A percentile compares a stretch with the other conserved stretches of the same genome.
Conservation (phyloP, 2,888 invertebrate species). For the Cephus rjabovi region DNA sequence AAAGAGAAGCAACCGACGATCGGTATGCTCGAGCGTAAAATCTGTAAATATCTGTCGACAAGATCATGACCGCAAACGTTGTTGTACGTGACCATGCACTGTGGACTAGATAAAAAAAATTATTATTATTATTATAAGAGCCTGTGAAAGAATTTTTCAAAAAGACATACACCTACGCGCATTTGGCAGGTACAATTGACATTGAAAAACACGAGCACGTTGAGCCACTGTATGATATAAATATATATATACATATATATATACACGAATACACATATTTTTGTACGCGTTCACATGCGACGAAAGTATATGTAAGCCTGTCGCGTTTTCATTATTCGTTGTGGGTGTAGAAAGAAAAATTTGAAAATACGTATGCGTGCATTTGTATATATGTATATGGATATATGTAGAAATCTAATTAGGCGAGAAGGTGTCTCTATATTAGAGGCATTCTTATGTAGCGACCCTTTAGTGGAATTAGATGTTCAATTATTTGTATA, state of each 20-base stretch:
- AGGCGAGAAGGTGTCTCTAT: constrained; percentile 46
- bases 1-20: no score
- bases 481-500: neutral
- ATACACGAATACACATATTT: constrained; percentile 5
- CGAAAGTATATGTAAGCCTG: neutral
- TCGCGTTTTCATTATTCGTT: neutral
- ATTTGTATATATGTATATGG: constrained; percentile 22
- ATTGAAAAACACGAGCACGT: neutral
- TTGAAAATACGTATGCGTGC: constrained; percentile 16
- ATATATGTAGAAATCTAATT: constrained; percentile 22
- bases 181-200: neutral
- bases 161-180: no score
- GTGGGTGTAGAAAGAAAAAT: constrained; percentile 4
- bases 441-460: constrained; percentile 45
- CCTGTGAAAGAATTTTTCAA: no score
- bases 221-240: no score
- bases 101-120: no score
- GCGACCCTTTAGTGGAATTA: neutral
- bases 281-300: neutral
- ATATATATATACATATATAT: neutral
- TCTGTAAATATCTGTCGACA: no score
- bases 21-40: no score
- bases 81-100: no score
- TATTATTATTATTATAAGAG: no score
- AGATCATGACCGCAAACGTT: no score